phyloP scores from a whole-genome alignment of 2,113 vertebrate genomes.

The Chaetura pelagica region DNA sequence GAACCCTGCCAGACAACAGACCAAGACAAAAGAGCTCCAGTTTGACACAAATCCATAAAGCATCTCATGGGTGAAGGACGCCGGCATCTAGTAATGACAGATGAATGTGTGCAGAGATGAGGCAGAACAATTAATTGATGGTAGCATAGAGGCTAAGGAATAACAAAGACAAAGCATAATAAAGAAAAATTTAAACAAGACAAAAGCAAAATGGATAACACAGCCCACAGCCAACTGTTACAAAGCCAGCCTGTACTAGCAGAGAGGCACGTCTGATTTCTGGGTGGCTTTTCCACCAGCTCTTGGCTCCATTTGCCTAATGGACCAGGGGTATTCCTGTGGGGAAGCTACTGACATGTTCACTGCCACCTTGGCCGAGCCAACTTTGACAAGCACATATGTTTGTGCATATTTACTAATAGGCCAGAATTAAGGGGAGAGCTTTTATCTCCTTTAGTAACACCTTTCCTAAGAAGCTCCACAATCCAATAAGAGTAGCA shows the following conservation, averaged over 20 bases:
- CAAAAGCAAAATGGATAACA: background rate
- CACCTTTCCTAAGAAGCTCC: background rate
- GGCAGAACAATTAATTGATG: background rate
- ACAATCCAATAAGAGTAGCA: fast-evolving
- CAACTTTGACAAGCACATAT: fast-evolving
- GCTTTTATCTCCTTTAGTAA: background rate
- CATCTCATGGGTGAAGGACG: background rate
- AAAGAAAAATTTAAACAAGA: background rate
- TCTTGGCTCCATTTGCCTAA: background rate
- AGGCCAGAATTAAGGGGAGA: background rate
- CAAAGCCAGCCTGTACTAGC: background rate
- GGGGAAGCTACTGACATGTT: background rate
- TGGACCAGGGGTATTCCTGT: background rate
- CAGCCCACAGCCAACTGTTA: background rate
- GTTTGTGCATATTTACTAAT: background rate
- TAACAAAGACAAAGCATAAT: background rate
- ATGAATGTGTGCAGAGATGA: background rate
- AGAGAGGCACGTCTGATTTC: background rate
- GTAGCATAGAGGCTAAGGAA: background rate
- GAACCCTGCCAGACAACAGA: background rate
- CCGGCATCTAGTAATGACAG: background rate
- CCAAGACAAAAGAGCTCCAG: background rate
- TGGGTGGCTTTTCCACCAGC: background rate
- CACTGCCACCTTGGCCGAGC: background rate
- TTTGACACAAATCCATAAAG: background rate